A percentile compares a stretch with the other conserved stretches of the same genome.
phyloP scores from a whole-genome alignment of 1,140 invertebrate species.

The Neoseiulus cucumeris region DNA sequence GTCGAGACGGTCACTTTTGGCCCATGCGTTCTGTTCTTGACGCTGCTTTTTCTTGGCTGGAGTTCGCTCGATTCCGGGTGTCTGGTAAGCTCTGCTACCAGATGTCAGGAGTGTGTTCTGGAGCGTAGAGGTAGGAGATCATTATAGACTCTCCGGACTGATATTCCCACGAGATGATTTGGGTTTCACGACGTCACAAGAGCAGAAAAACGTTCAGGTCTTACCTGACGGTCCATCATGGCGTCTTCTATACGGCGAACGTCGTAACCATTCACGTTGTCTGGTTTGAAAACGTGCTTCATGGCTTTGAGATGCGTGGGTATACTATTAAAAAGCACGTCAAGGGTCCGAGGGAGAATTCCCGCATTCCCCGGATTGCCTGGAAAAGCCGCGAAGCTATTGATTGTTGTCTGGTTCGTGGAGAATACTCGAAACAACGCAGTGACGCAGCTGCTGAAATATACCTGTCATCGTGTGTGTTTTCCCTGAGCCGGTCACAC shows the following conservation, averaged over 20 bases:
- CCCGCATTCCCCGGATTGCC: constrained; percentile 48
- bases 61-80: background rate
- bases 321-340: constrained; percentile 72
- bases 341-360: constrained; percentile 64
- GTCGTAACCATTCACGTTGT: constrained; percentile 81
- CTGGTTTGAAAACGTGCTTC: constrained; percentile 56
- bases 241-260: constrained; percentile 68
- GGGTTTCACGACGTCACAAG: too few relatives aligned
- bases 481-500: constrained; percentile 85
- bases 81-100: background rate
- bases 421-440: too few relatives aligned
- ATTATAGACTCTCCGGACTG: too few relatives aligned
- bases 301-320: constrained; percentile 39
- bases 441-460: background rate
- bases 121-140: too few relatives aligned
- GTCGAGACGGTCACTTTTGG: background rate
- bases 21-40: background rate
- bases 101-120: too few relatives aligned
- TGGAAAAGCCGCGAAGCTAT: background rate
- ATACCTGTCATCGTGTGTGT: constrained; percentile 80
- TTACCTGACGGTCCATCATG: constrained; percentile 46
- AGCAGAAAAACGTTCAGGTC: too few relatives aligned
- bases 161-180: too few relatives aligned
- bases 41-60: constrained; percentile 2
- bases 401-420: too few relatives aligned